Base-by-base conservation (phyloP, 2,797 vertebrate species). In the Forpus xanthops region DNA sequence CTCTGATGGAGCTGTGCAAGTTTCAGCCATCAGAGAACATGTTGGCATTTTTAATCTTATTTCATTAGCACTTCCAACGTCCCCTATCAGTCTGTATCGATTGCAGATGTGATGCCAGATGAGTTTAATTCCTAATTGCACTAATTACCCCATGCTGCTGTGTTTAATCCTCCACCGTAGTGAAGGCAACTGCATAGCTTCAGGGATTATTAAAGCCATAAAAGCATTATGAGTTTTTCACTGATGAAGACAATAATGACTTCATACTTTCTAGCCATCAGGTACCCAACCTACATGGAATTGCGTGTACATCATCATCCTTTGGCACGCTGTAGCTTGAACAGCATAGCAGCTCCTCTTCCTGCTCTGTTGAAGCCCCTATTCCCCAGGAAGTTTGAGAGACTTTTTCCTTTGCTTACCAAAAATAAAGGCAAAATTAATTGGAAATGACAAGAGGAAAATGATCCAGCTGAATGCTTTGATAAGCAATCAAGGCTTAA, bases 401-500 rank as follows among this genome's bases (percentile, higher is more conserved):
- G 67, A 84, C 76, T 85, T 89, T 75, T 75, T 31, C 28, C 61
- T 93, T 41, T 75, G 67, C 95, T 94, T n/a, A 25, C 71, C 30
- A 25, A 91, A 93, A 87, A 80, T 78, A 87, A 53, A 87, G 28
- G 79, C 96, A 97, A 98, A 97, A 97, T 97, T 98, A 98, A 98
- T 98, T 98, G 96, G 93, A 97, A 98, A 96, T 97, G 91, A 98
- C 95, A 97, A 96, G 95, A 96, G 96, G 96, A 97, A 97, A 98
- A 98, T 97, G 96, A 98, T 97, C 97, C 97, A 95, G 97, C 95
- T 97, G 96, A 98, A 98, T 97, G 98, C 96, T 98, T 98, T 98
- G 96, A 98, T 98, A 98, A 98, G 96, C 97, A 98, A 98, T 97
- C 96, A 96, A 97, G 96, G 94, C 88, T 97, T 97, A 98, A 98